Evolutionary conservation across 2,888 invertebrate genomes (phyloP), one percentile per base, ranked within the genome.

Genomic region (Thereva unica): DNA sequence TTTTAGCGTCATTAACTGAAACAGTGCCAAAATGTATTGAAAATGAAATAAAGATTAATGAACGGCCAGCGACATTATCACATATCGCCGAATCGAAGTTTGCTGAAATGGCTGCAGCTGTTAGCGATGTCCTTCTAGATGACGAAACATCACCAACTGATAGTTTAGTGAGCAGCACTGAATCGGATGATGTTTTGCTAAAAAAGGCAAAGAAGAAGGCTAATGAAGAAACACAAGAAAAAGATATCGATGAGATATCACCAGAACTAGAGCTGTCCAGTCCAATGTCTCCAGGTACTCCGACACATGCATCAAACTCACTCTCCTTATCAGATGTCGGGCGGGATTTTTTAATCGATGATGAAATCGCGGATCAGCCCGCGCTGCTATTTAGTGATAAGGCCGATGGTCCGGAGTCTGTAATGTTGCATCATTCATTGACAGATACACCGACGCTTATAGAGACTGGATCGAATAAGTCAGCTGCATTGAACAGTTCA

Each of bases 351-450:
- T 86, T 94, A 69, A 88, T 88, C 69, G 94, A 95, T 75, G 94
- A 95, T 74, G 94, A 95, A 80, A 94, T 95, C 69, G 92, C 92
- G 49, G 94, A 95, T 82, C 94, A 95, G 76, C 94, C 94, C 8
- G 93, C 89, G 1, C 78, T 95, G 70, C 84, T 91, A 9, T 92
- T 92, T 75, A 88, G 89, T 76, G 89, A 89, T 79, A 84, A 86
- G 63, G 74, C 76, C 4, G 59, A 59, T 10, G 47, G 47, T 38
- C 76, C 73, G 42, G 80, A 80, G 42, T 67, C 73, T 49, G 57
- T 80, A 80, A 71, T 81, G 78, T 72, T 82, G 80, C 73, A 84
- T 81, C 73, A 82, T 82, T 59, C 82, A 79, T 50, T 79, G 77
- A 70, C 82, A 76, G 72, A 85, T 54, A 80, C 80, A 23, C 80